These are phyloP conservation scores for Psammodynastes pulverulentus DNA, from an alignment of 2,113 vertebrate species.

Conservation along the genomic window DNA sequence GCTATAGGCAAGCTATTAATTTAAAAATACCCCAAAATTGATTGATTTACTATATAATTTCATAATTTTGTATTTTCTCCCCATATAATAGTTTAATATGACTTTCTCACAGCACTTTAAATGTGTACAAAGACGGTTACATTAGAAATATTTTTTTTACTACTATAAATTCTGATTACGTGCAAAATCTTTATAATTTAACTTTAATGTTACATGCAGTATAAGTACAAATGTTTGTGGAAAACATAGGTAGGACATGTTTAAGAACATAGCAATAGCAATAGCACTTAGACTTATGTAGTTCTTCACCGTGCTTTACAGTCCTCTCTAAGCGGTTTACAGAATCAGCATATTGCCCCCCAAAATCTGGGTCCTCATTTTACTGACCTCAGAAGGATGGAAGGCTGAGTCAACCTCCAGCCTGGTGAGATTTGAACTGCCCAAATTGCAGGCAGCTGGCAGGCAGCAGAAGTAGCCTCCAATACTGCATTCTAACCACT, in stretches of 20 bases:
- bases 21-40: not conserved
- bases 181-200: constrained; percentile 1
- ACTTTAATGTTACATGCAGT: constrained; percentile 26
- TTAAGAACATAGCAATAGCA: not conserved
- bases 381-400: too few relatives aligned
- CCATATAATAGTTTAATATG: not conserved
- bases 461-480: too few relatives aligned
- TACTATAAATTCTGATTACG: not conserved
- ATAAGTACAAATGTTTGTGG: not conserved
- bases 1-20: not conserved
- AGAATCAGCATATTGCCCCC: too few relatives aligned
- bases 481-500: too few relatives aligned
- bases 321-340: too few relatives aligned
- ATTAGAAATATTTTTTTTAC: not conserved
- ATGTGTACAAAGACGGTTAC: not conserved
- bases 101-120: not conserved
- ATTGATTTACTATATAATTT: not conserved
- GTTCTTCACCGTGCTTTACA: too few relatives aligned
- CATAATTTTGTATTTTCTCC: not conserved
- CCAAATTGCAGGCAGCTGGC: too few relatives aligned
- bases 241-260: constrained; percentile 23
- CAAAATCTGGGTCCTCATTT: too few relatives aligned
- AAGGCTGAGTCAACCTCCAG: too few relatives aligned
- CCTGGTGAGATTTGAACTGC: too few relatives aligned
- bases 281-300: too few relatives aligned